These are phyloP conservation scores for Haliaeetus leucogaster DNA, from an alignment of 2,113 vertebrate genomes.

Conservation along the genomic window DNA sequence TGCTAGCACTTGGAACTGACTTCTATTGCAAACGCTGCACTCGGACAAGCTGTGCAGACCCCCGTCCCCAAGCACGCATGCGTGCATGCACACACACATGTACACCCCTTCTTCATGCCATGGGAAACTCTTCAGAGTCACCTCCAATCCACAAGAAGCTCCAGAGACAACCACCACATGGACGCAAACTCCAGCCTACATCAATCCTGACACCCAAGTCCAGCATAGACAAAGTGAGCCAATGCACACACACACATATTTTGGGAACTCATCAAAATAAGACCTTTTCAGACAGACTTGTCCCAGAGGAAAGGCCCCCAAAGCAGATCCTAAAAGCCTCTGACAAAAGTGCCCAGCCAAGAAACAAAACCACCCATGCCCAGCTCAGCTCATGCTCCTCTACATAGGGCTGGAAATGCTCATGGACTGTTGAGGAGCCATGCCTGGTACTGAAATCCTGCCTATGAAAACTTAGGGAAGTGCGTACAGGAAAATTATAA, in stretches of 20 bases:
- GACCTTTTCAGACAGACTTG: background rate
- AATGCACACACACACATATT: background rate
- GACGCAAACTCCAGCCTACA: background rate
- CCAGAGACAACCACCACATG: background rate
- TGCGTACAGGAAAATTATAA: background rate
- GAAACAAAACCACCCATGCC: background rate
- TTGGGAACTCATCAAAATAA: background rate
- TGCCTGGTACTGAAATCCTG: background rate
- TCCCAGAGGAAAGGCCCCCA: background rate
- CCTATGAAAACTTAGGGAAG: background rate
- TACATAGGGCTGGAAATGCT: background rate
- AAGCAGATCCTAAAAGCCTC: background rate
- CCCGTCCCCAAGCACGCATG: fast-evolving
- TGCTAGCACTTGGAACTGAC: background rate
- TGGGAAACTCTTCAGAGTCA: background rate
- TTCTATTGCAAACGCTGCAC: background rate
- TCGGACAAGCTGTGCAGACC: background rate
- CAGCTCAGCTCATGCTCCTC: background rate
- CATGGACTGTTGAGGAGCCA: background rate
- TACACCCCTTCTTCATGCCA: background rate
- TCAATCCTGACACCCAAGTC: background rate
- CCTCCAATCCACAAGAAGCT: background rate
- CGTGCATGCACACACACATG: background rate
- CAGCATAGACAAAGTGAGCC: fast-evolving
- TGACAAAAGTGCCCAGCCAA: background rate